Percentiles rank a stretch among this genome's conserved stretches.
These are phyloP conservation scores for Pachliopta kotzebuea DNA, from an alignment of 2,888 invertebrate genomes.

Conservation along the genomic window DNA sequence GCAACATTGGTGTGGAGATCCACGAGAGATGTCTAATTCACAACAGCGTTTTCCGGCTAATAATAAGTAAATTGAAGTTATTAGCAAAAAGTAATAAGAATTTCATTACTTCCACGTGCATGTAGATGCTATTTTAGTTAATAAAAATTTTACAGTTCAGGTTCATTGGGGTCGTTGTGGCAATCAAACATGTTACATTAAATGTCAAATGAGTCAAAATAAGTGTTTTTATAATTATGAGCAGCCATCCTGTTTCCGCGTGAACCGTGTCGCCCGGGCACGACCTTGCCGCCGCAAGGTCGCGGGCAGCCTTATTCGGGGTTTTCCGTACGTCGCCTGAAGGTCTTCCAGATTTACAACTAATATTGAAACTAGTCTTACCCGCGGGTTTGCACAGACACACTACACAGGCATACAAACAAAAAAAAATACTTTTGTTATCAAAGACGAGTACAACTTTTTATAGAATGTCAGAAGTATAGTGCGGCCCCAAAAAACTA, in stretches of 20 bases:
- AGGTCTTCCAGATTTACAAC: slow-evolving; percentile 61
- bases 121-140: neutral
- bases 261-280: slow-evolving; percentile 45
- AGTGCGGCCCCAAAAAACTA: too few species aligned
- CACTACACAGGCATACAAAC: too few species aligned
- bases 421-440: too few species aligned
- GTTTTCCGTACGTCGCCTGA: slow-evolving; percentile 64
- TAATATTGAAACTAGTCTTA: slow-evolving; percentile 35
- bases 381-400: neutral
- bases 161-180: neutral
- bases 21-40: too few species aligned
- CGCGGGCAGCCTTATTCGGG: slow-evolving; percentile 52
- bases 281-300: slow-evolving; percentile 60
- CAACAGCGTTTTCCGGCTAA: too few species aligned
- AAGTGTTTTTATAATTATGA: slow-evolving; percentile 34
- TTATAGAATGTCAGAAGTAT: too few species aligned
- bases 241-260: slow-evolving; percentile 53
- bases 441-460: too few species aligned
- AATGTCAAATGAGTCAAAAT: slow-evolving; percentile 34
- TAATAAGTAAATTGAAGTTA: too few species aligned
- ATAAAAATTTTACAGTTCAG: neutral
- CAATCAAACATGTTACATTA: slow-evolving; percentile 4
- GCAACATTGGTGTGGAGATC: too few species aligned
- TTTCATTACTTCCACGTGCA: neutral
- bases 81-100: too few species aligned